Conservation (phyloP, 2,888 invertebrate genomes). For the Acleris cristana region DNA sequence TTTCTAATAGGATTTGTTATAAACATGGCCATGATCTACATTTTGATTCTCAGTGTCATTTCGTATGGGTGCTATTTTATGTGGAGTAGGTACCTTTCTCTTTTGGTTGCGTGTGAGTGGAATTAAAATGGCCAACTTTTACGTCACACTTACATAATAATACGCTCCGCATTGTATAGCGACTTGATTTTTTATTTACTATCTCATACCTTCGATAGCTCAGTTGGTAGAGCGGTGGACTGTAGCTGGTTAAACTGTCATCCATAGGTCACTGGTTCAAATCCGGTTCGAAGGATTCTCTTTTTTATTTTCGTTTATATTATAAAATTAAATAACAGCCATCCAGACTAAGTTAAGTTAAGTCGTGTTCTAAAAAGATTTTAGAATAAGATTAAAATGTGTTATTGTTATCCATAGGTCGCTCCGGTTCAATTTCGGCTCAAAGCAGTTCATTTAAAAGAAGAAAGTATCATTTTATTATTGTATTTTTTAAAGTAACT, state of each 20-base stretch:
- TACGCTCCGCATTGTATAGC: constrained; percentile 10
- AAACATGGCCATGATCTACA: background rate
- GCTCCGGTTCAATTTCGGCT: constrained; percentile 81
- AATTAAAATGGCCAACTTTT: constrained; percentile 1
- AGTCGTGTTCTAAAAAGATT: too few relatives aligned
- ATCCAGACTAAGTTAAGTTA: too few relatives aligned
- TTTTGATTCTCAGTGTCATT: background rate
- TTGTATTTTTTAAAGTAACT: too few relatives aligned
- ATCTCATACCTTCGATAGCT: constrained; percentile 77
- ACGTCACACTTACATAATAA: constrained; percentile 24
- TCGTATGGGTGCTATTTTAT: background rate
- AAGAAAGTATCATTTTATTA: too few relatives aligned
- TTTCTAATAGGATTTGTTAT: background rate
- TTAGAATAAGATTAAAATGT: constrained; percentile 48
- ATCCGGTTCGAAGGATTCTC: constrained; percentile 77
- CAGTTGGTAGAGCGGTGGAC: constrained; percentile 84
- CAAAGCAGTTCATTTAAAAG: constrained; percentile 61
- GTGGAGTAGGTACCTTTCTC: constrained; percentile 26
- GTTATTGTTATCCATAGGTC: constrained; percentile 79
- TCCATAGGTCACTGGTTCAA: constrained; percentile 85
- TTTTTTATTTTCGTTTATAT: constrained; percentile 32
- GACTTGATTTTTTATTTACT: constrained; percentile 21
- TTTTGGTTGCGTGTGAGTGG: constrained; percentile 6
- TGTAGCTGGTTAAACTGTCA: constrained; percentile 67
- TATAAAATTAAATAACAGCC: background rate